Percentiles rank a stretch among this genome's conserved stretches.
Conservation (phyloP, 2,888 invertebrate genomes). For the Spilosoma lubricipeda region DNA sequence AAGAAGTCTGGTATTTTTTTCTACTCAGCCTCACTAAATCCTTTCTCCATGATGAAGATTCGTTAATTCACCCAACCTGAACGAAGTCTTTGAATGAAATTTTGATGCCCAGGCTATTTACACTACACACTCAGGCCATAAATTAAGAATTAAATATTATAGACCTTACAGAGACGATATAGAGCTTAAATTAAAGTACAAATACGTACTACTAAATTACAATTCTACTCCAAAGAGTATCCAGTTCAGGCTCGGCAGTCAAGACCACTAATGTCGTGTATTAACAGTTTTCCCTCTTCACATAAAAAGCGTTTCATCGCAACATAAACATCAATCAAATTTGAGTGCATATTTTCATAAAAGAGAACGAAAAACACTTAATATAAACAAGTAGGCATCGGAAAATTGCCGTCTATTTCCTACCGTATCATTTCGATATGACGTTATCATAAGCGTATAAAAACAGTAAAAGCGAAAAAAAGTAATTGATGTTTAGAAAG, state of each 20-base stretch:
- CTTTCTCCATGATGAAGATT: not conserved
- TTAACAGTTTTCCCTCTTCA: conserved; percentile 1
- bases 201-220: too few species aligned
- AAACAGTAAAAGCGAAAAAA: conserved; percentile 32
- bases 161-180: not conserved
- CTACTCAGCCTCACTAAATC: not conserved
- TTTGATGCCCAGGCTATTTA: not conserved
- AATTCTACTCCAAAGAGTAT: not conserved
- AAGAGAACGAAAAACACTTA: conserved; percentile 18
- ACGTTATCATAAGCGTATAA: conserved; percentile 26
- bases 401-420: conserved; percentile 13
- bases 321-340: conserved; percentile 25
- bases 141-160: not conserved
- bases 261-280: not conserved
- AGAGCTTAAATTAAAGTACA: not conserved
- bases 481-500: conserved; percentile 48
- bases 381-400: conserved; percentile 16
- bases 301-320: conserved; percentile 13
- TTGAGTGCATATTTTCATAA: conserved; percentile 27
- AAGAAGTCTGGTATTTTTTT: too few species aligned
- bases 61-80: too few species aligned
- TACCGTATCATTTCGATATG: conserved; percentile 14
- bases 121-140: not conserved
- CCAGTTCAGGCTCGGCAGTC: not conserved
- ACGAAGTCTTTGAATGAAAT: too few species aligned